phyloP scores from a whole-genome alignment of 2,797 vertebrate genomes.

The Eutrigla gurnardus region DNA sequence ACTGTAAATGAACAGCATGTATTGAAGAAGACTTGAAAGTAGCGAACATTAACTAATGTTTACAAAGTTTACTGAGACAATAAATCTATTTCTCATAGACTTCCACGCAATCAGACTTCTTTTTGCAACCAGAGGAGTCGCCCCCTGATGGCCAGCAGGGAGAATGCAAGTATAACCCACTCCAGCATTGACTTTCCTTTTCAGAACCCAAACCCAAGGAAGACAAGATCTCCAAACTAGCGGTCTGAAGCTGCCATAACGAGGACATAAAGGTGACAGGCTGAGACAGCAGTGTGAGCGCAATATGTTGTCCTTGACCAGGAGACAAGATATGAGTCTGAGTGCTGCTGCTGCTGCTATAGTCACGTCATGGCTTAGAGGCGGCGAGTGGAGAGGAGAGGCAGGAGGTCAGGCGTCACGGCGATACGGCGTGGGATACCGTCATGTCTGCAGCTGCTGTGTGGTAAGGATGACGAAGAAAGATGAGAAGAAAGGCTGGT shows the following conservation, averaged over 20 bases:
- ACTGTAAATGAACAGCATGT: too few species aligned
- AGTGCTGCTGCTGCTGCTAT: conserved; percentile 50
- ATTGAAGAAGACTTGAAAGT: too few species aligned
- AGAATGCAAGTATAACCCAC: too few species aligned
- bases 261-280: conserved; percentile 48
- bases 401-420: conserved; percentile 73
- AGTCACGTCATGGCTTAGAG: conserved; percentile 67
- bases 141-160: too few species aligned
- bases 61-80: too few species aligned
- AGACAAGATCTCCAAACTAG: conserved; percentile 7
- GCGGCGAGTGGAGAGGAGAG: conserved; percentile 40
- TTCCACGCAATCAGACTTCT: too few species aligned
- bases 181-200: too few species aligned
- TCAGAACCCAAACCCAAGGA: conserved; percentile 5
- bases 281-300: conserved; percentile 34
- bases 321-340: conserved; percentile 54
- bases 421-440: conserved; percentile 60
- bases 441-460: conserved; percentile 77
- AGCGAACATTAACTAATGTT: too few species aligned
- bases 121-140: too few species aligned
- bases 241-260: not conserved
- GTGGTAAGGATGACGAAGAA: conserved; percentile 45
- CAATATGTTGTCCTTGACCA: conserved; percentile 47
- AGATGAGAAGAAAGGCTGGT: conserved; percentile 49
- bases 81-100: too few species aligned